Evolutionary conservation across 2,888 invertebrate species (phyloP).

Genomic region (Eristalinus sepulchralis): DNA sequence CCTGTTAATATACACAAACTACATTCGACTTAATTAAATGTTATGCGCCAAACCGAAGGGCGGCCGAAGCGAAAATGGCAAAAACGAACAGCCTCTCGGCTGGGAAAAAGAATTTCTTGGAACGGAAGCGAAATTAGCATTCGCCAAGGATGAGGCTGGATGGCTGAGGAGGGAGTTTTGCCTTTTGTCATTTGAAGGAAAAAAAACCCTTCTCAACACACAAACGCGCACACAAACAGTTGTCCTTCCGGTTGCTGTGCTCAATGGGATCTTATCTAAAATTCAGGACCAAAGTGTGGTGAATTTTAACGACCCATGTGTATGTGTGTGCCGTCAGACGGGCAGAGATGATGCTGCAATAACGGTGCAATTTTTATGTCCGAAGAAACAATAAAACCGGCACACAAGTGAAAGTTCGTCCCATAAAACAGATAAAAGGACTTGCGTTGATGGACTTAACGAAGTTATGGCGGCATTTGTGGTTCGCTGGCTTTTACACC

Average conservation of each 20-base stretch:
- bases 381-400: constrained; percentile 51
- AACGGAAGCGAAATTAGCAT: constrained; percentile 18
- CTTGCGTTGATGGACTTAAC: constrained; percentile 57
- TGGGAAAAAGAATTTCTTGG: neutral
- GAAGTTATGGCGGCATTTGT: constrained; percentile 54
- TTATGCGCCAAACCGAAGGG: constrained; percentile 12
- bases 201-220: neutral
- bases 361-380: constrained; percentile 66
- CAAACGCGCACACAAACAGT: neutral
- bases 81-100: neutral
- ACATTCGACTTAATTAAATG: constrained; percentile 43
- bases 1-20: constrained; percentile 12
- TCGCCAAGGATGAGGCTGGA: neutral
- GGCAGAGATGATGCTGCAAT: constrained; percentile 62
- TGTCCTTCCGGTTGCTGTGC: neutral
- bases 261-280: neutral
- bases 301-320: constrained; percentile 44
- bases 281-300: constrained; percentile 7
- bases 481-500: constrained; percentile 51
- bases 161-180: neutral
- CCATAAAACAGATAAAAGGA: constrained; percentile 49
- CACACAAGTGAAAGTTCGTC: constrained; percentile 57
- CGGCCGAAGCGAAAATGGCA: neutral
- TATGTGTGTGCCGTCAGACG: neutral
- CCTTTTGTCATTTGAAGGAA: neutral